phyloP scores from a whole-genome alignment of 2,888 invertebrate genomes.

The Seira sanloemensis region DNA sequence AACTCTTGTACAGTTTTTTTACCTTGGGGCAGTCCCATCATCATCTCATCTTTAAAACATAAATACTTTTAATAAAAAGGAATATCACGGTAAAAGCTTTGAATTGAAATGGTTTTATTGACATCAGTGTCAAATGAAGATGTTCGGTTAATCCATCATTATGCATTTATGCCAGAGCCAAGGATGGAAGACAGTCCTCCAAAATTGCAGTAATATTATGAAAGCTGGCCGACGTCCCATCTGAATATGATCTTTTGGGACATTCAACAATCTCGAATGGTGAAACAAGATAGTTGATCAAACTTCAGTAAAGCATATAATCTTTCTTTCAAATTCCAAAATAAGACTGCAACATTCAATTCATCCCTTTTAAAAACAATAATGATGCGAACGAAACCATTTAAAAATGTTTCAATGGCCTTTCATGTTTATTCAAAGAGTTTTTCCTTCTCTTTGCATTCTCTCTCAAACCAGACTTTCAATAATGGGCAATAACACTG shows the following conservation, averaged over 20 bases:
- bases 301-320: neutral
- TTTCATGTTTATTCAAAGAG: conserved; percentile 15
- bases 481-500: neutral
- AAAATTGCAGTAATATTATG: conserved; percentile 20
- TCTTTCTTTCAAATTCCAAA: neutral
- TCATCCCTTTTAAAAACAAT: neutral
- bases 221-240: conserved; percentile 44
- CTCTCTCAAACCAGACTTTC: neutral
- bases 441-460: neutral
- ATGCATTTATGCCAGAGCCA: neutral
- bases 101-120: neutral
- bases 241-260: neutral
- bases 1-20: neutral
- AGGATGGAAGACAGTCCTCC: neutral
- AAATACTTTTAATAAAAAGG: neutral
- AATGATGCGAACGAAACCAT: neutral
- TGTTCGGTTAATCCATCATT: neutral
- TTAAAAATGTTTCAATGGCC: neutral
- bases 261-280: neutral
- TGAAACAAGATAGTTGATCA: conserved; percentile 11
- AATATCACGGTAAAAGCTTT: neutral
- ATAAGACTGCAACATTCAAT: neutral
- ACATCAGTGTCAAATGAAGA: neutral
- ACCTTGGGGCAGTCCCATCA: neutral
- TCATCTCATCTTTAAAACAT: neutral